A percentile compares a stretch with the other conserved stretches of the same genome.
Evolutionary conservation across 2,888 invertebrate species (phyloP).

Genomic region (Amaurobius ferox): DNA sequence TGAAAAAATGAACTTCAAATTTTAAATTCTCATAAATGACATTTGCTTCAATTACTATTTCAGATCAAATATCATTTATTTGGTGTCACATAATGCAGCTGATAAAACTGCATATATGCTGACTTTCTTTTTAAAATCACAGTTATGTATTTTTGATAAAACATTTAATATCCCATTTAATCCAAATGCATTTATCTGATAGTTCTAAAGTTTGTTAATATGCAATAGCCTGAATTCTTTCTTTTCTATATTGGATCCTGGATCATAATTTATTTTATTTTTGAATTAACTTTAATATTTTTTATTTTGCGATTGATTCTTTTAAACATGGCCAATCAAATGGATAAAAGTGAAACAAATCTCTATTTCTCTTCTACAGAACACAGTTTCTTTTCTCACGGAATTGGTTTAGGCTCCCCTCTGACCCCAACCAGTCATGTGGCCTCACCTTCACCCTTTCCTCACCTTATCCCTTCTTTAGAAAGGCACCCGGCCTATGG

Average conservation of each 20-base stretch:
- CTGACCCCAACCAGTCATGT: constrained; percentile 73
- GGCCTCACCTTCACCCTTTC: constrained; percentile 82
- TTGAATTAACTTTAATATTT: not conserved
- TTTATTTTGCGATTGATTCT: not conserved
- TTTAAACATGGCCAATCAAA: constrained; percentile 9
- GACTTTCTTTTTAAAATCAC: no score
- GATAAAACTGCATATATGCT: no score
- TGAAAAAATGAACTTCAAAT: no score
- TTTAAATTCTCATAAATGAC: no score
- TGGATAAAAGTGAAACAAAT: constrained; percentile 46
- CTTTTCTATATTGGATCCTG: not conserved
- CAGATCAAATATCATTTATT: no score
- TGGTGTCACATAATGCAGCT: no score
- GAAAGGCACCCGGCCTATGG: constrained; percentile 61
- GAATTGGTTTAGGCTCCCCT: constrained; percentile 71
- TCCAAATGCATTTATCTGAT: no score
- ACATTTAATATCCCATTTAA: no score
- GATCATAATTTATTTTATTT: no score
- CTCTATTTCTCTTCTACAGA: constrained; percentile 68
- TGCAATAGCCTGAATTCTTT: constrained; percentile 26
- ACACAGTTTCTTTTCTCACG: constrained; percentile 71
- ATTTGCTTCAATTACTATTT: no score
- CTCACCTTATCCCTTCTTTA: constrained; percentile 84
- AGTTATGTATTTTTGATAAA: no score
- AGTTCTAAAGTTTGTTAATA: not conserved